Conservation (phyloP, 2,797 vertebrate species). For the Galago senegalensis region DNA sequence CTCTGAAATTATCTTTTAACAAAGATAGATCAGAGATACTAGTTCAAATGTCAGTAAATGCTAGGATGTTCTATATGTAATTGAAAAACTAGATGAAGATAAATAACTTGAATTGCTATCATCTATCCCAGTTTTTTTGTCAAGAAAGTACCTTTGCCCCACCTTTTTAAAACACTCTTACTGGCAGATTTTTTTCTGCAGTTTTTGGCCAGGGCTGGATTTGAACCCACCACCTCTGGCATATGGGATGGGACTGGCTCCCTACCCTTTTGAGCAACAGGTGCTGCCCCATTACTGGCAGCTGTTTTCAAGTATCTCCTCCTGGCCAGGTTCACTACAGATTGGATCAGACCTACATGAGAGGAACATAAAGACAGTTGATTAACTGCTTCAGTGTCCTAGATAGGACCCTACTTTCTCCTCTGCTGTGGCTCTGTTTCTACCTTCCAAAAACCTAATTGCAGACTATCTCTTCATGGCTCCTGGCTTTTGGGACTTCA, state of each 20-base stretch:
- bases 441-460: neutral
- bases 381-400: neutral
- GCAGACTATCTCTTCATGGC: neutral
- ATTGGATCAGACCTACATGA: neutral
- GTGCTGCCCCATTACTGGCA: neutral
- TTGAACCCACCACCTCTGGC: no score
- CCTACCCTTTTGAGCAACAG: no score
- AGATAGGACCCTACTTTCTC: neutral
- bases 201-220: no score
- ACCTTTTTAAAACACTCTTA: neutral
- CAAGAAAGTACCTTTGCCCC: conserved; percentile 13
- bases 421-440: neutral
- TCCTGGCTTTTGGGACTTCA: neutral
- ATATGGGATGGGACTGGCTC: no score
- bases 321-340: neutral
- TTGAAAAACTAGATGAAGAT: conserved; percentile 76
- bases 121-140: conserved; percentile 17
- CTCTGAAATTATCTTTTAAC: conserved; percentile 74
- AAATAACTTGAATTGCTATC: conserved; percentile 51
- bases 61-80: conserved; percentile 43
- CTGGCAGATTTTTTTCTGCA: neutral
- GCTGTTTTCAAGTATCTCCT: neutral
- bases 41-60: conserved; percentile 63
- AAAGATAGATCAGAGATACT: conserved; percentile 72
- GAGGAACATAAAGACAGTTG: neutral